phyloP scores from a whole-genome alignment of 2,888 invertebrate genomes.

The Tiliacea aurago region DNA sequence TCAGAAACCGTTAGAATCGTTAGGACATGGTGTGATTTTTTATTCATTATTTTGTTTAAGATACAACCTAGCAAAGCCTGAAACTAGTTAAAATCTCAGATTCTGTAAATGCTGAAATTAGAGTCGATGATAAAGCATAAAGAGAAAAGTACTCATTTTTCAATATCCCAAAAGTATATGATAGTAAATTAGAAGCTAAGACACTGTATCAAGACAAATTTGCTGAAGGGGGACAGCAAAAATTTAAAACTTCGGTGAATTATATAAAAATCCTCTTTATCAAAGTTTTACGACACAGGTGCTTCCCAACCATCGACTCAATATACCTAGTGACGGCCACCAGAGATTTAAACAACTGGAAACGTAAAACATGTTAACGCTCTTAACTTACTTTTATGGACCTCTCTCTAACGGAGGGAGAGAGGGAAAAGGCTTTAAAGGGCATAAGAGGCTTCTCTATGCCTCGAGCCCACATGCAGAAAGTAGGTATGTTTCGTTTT shows the following conservation, averaged over 20 bases:
- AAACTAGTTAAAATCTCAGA: too few relatives aligned
- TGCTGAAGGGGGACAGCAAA: slow-evolving; percentile 18
- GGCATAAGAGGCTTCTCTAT: background rate
- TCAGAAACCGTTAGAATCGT: background rate
- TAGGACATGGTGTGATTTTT: background rate
- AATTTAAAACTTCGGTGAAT: slow-evolving; percentile 65
- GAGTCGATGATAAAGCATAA: background rate
- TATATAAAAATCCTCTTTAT: slow-evolving; percentile 75
- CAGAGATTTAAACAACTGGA: slow-evolving; percentile 55
- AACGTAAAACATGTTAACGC: slow-evolving; percentile 46
- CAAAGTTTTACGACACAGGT: slow-evolving; percentile 76
- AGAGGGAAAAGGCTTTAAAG: background rate
- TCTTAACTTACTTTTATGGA: slow-evolving; percentile 46
- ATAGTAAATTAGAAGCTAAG: background rate
- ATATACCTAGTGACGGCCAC: slow-evolving; percentile 65
- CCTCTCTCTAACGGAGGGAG: background rate
- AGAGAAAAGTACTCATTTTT: background rate
- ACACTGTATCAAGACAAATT: slow-evolving; percentile 18
- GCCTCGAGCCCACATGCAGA: background rate
- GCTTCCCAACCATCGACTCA: slow-evolving; percentile 68
- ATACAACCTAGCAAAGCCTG: too few relatives aligned
- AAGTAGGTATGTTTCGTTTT: background rate
- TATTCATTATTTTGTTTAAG: background rate
- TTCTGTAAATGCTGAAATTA: background rate
- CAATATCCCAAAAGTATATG: background rate